Base-by-base conservation (phyloP, 2,797 vertebrate species). In the Clamator glandarius region DNA sequence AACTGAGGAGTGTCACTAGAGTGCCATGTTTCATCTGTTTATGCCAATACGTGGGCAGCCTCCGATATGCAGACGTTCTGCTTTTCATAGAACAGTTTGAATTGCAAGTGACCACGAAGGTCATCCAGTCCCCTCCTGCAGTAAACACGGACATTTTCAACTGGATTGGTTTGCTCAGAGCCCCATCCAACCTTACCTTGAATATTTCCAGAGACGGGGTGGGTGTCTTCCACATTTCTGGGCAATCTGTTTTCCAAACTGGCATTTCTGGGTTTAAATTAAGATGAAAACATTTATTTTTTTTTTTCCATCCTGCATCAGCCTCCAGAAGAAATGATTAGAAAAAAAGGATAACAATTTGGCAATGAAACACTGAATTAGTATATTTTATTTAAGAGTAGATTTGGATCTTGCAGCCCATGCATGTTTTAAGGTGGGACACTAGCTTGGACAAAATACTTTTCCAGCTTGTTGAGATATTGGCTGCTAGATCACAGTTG, bases 21-120 rank as follows among this genome's bases (percentile, higher is more conserved):
- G 19, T 2, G 4, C 26, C 41, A 14, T 8, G 19, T 62, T 29
- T 23, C 21, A 36, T 16, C 41, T 3, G 5, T 35, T 55, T 9
- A 42, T 20, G 18, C 12, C 42, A n/a, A 1, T 12, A 11, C 0
- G 2, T 3, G 21, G 51, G 42, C 18, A 70, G 35, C n/a, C 29
- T 9, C n/a, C n/a, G 35, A 24, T 12, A 50, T 7, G 14, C 0
- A 7, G 15, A 9, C 29, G 15, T 8, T 51, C 51, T 25, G n/a
- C 57, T 68, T 50, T 48, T 48, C 46, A 24, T 48, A 48, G 21
- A 48, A 48, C 48, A 20, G 46, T 24, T 48, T 48, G 46, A 20
- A 48, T 48, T 48, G 21, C 19, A 24, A 48, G 23, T 11, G 46
- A 48, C 46, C 23, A 24, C 12, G 5, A 48, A 48, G 46, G 46